Evolutionary conservation across 2,113 vertebrate species (phyloP), one percentile per base, ranked within the genome.

Genomic region (Peromyscus polionotus): DNA sequence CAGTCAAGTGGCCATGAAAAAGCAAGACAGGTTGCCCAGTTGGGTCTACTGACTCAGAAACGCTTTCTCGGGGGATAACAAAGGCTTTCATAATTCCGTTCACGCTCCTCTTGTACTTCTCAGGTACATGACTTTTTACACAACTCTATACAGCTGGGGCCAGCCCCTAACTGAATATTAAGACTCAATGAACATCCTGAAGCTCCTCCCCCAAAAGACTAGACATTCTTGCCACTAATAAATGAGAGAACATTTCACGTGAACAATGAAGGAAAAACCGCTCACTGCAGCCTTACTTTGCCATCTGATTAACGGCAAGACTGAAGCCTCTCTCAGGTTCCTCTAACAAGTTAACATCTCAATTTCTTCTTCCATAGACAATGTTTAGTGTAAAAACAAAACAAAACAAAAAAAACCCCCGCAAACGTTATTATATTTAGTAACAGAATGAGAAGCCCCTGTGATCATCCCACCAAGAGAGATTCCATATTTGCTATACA

Each of bases 291-390:
- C 59, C 88, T 94, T 95, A 92, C 54, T 81, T 54, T 94, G 31
- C 54, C 51, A 83, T 83, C 26, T 91, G 77, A 95, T 87, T 92
- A 26, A 89, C 61, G 84, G 88, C 84, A 79, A 51, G 72, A n/a
- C 57, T 51, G 36, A 92, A 76, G 57, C 13, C 1, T 77, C 81
- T 33, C 70, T 31, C 54, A 33, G 5, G 2, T 75, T 92, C 94
- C 36, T 68, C 86, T 95, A 28, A 92, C 7, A 76, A 92, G 59
- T 7, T 85, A 70, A 95, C 20, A 0, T 61, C 83, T 96, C 19
- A 61, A 57, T 57, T 77, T 80, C 72, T 85, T 65, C 45, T 90
- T 94, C 84, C 20, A 59, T 63, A 87, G 13, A 81, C 45, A 83
- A 65, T 68, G 77, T 13, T 88, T 67, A 36, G 12, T 75, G 57